Conservation (phyloP, 2,797 vertebrate genomes). For the Periophthalmus magnuspinnatus region DNA sequence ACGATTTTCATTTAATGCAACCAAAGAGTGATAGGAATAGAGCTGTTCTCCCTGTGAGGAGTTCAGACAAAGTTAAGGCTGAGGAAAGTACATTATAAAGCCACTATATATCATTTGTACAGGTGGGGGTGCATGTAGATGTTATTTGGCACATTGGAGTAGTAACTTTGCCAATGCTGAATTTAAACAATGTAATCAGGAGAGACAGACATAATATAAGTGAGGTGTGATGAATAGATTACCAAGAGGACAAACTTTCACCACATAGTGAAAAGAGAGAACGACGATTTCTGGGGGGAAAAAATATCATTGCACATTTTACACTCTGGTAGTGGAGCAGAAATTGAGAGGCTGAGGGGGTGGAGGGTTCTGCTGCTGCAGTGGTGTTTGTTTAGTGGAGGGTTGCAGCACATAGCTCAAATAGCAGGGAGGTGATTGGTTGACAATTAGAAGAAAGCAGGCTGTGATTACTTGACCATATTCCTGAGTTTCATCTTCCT, state of each 20-base stretch:
- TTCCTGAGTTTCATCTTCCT: no score
- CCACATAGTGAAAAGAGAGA: not conserved
- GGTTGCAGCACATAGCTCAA: no score
- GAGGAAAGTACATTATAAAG: not conserved
- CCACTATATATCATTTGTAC: not conserved
- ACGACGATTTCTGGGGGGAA: not conserved
- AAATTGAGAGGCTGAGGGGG: not conserved
- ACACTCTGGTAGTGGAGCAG: no score
- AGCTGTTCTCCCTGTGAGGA: slow-evolving; percentile 4
- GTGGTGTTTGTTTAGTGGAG: no score
- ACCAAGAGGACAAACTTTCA: not conserved
- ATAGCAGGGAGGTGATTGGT: no score
- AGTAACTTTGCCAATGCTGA: not conserved
- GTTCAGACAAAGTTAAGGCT: slow-evolving; percentile 15
- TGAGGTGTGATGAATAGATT: not conserved
- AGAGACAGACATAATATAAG: not conserved
- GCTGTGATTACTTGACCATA: no score
- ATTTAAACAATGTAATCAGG: not conserved
- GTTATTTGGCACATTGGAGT: not conserved
- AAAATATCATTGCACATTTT: not conserved
- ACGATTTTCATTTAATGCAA: slow-evolving; percentile 23
- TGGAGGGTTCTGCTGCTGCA: not conserved
- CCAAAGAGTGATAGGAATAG: slow-evolving; percentile 19
- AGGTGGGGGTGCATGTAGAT: not conserved
- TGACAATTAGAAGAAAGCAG: no score